phyloP scores from a whole-genome alignment of 2,797 vertebrate species.

The Hyperoplus lanceolatus region DNA sequence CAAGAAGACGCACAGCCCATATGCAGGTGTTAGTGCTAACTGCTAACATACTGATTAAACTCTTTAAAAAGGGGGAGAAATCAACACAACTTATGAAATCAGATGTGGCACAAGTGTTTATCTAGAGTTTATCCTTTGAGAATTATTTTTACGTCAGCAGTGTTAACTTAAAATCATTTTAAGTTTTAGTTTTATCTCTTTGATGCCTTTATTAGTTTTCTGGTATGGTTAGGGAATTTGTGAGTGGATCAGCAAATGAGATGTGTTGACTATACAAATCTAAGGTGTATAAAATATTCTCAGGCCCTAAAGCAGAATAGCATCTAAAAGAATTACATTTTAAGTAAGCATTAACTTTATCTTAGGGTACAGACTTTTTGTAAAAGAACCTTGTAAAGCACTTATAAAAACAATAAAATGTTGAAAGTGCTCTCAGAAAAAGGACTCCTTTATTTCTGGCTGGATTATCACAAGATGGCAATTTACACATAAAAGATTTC shows the following conservation, averaged over 20 bases:
- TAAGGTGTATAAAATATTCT: background rate
- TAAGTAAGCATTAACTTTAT: background rate
- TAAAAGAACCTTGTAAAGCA: background rate
- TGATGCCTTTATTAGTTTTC: background rate
- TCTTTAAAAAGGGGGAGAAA: background rate
- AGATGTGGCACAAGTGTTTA: conserved; percentile 1
- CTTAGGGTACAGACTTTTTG: background rate
- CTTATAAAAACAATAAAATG: background rate
- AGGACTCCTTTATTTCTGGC: background rate
- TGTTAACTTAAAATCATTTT: no score
- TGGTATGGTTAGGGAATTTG: background rate
- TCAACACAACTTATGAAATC: background rate
- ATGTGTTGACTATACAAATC: background rate
- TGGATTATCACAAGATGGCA: background rate
- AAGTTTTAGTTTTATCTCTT: no score
- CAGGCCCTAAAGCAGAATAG: background rate
- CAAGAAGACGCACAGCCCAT: conserved; percentile 17
- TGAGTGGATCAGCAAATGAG: background rate
- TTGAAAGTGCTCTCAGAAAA: background rate
- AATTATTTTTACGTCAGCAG: background rate
- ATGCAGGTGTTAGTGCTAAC: background rate
- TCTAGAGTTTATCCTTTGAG: background rate
- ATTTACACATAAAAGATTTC: background rate
- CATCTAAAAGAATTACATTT: background rate
- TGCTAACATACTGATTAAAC: background rate